Conservation (phyloP, 2,797 vertebrate species). For the Leontopithecus rosalia region DNA sequence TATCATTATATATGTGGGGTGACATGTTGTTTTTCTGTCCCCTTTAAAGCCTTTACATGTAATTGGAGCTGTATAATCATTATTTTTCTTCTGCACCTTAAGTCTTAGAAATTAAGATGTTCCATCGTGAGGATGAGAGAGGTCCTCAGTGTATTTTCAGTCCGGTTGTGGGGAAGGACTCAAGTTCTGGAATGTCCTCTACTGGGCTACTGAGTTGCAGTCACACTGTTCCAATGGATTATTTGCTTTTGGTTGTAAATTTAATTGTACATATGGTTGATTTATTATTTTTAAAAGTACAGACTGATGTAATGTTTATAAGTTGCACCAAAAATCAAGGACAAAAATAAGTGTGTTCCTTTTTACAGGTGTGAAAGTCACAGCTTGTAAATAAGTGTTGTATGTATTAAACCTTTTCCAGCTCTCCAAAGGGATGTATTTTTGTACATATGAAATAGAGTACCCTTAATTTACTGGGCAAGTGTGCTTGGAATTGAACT, state of each 20-base stretch:
- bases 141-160: neutral
- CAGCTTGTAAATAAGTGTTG: constrained; percentile 80
- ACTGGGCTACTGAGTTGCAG: constrained; percentile 53
- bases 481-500: neutral
- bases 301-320: constrained; percentile 80
- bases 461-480: constrained; percentile 53
- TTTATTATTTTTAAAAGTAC: constrained; percentile 80
- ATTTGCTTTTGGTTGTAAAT: constrained; percentile 80
- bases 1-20: constrained; percentile 45
- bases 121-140: neutral
- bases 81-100: constrained; percentile 76
- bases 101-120: constrained; percentile 60
- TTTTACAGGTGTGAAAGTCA: constrained; percentile 77
- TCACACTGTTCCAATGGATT: constrained; percentile 58
- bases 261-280: constrained; percentile 81
- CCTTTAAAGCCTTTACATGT: constrained; percentile 50
- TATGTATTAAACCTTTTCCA: constrained; percentile 75
- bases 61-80: constrained; percentile 58
- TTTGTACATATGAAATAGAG: constrained; percentile 76
- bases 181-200: constrained; percentile 6
- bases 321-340: constrained; percentile 81
- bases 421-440: constrained; percentile 77
- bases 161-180: neutral
- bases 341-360: constrained; percentile 77
- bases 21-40: constrained; percentile 30